Evolutionary conservation across 2,888 invertebrate genomes (phyloP).

Genomic region (Tolmerus cingulatus): DNA sequence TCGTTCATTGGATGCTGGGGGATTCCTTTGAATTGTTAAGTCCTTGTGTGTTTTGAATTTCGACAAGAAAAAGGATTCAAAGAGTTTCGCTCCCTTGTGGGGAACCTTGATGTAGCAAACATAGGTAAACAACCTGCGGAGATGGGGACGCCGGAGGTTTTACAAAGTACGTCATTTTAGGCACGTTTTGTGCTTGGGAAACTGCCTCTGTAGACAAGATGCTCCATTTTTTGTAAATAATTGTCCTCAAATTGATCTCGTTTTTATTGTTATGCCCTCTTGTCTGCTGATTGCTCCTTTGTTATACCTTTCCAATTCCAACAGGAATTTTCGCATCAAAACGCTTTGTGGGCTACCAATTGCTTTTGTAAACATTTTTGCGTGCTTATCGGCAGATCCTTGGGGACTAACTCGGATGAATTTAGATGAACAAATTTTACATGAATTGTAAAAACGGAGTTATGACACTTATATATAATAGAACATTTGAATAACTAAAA

Average conservation of each 20-base stretch:
- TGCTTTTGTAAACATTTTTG: background rate
- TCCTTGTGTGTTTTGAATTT: slow-evolving; percentile 28
- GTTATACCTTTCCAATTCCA: background rate
- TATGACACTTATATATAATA: background rate
- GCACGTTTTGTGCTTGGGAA: background rate
- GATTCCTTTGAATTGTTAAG: slow-evolving; percentile 25
- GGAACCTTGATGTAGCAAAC: background rate
- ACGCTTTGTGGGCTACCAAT: background rate
- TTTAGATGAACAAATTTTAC: background rate
- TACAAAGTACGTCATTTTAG: background rate
- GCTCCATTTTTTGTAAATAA: background rate
- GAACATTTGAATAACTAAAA: too few relatives aligned
- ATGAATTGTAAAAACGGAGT: background rate
- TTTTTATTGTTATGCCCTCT: slow-evolving; percentile 8
- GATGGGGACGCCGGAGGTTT: background rate
- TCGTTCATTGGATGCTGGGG: slow-evolving; percentile 20
- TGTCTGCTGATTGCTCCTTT: slow-evolving; percentile 12
- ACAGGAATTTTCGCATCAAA: background rate
- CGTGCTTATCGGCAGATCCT: background rate
- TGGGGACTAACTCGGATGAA: background rate
- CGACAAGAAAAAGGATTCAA: background rate
- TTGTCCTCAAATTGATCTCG: background rate
- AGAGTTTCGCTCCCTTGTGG: background rate
- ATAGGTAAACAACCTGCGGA: background rate
- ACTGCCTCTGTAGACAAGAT: background rate